phyloP scores from a whole-genome alignment of 2,888 invertebrate species.

The Drosophila mayaguana region DNA sequence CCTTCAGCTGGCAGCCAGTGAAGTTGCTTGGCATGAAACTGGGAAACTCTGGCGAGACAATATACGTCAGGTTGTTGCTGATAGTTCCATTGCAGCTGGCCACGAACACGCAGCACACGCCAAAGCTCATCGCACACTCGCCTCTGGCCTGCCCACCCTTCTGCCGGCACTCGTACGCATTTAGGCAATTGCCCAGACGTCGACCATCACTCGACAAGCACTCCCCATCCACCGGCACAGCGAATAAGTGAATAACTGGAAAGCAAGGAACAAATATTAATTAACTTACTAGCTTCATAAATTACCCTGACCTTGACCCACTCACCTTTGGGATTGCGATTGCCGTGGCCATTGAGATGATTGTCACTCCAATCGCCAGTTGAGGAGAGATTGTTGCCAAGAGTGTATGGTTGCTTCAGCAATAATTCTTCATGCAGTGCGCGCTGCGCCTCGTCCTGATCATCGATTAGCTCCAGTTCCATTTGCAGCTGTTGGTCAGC shows the following conservation, averaged over 20 bases:
- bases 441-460: constrained; percentile 29
- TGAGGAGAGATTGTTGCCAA: constrained; percentile 3
- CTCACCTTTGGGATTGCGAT: constrained; percentile 56
- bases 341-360: constrained; percentile 5
- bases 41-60: constrained; percentile 93
- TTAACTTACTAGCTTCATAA: no score
- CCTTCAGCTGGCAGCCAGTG: constrained; percentile 89
- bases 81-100: constrained; percentile 90
- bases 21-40: constrained; percentile 89
- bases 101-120: constrained; percentile 93
- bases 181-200: constrained; percentile 91
- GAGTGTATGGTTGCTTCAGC: constrained; percentile 27
- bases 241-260: constrained; percentile 92
- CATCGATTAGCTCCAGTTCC: constrained; percentile 24
- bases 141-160: constrained; percentile 90
- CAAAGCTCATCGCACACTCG: constrained; percentile 93
- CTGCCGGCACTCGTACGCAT: constrained; percentile 93
- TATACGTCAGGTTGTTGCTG: constrained; percentile 92
- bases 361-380: constrained; percentile 19
- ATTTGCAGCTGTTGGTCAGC: constrained; percentile 30
- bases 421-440: constrained; percentile 26
- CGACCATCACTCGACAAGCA: constrained; percentile 90
- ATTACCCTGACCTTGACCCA: background rate
- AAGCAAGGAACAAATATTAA: background rate
- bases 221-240: constrained; percentile 93